These are phyloP conservation scores for Leptinotarsa juncta DNA, from an alignment of 2,888 invertebrate species.

Conservation along the genomic window DNA sequence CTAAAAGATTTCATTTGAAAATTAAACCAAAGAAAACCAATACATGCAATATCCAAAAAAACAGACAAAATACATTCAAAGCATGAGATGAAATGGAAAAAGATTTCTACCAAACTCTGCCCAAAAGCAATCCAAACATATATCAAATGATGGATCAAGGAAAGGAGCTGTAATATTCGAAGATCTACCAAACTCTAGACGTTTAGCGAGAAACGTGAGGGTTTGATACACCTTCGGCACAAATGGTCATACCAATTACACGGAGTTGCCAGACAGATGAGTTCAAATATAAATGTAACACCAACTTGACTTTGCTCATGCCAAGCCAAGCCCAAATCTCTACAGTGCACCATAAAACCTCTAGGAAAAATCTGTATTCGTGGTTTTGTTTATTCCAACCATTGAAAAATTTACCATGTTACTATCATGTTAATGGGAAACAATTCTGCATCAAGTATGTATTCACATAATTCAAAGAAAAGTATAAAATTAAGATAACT, in stretches of 20 bases:
- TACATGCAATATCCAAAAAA: conserved; percentile 26
- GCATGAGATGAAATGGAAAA: conserved; percentile 24
- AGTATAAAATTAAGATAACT: too few species aligned
- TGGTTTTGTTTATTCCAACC: background rate
- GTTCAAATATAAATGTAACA: conserved; percentile 48
- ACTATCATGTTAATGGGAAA: background rate
- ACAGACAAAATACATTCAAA: conserved; percentile 32
- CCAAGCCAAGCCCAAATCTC: conserved; percentile 50
- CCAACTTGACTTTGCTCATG: conserved; percentile 63
- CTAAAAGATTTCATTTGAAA: conserved; percentile 21
- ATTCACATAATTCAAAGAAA: background rate
- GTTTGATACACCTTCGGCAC: conserved; percentile 56
- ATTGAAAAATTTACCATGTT: conserved; percentile 15
- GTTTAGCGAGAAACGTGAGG: conserved; percentile 47
- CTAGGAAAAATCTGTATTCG: background rate
- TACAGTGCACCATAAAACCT: conserved; percentile 20
- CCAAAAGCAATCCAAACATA: conserved; percentile 6
- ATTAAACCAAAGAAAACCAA: conserved; percentile 30
- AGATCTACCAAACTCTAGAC: conserved; percentile 59
- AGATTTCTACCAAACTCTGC: conserved; percentile 13
- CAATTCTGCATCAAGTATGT: background rate
- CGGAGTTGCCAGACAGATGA: conserved; percentile 67
- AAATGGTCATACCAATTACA: conserved; percentile 60
- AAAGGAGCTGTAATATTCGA: conserved; percentile 46
- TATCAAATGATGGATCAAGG: conserved; percentile 16